Percentiles rank a stretch among this genome's conserved stretches.
Conservation (phyloP, 1,140 invertebrate genomes). For the Pseudachorutes palmiensis region DNA sequence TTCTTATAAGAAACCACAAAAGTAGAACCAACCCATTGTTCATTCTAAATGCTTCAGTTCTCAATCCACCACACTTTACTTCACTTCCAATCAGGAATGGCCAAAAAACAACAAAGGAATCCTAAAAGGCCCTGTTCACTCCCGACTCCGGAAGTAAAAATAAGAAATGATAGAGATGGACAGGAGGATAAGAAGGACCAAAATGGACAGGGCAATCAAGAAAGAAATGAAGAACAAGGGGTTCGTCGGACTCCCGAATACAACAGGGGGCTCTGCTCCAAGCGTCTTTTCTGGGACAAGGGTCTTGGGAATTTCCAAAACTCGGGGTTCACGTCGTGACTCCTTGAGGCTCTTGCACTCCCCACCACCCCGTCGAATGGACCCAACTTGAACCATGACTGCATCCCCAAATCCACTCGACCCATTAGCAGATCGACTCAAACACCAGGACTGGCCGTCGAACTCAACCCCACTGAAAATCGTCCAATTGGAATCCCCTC, state of each 20-base stretch:
- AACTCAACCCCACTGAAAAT: neutral
- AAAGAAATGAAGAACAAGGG: neutral
- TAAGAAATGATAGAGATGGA: neutral
- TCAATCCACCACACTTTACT: no score
- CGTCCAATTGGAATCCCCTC: neutral
- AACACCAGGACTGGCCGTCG: no score
- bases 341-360: no score
- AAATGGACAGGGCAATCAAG: neutral
- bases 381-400: neutral
- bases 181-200: neutral
- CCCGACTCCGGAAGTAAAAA: neutral
- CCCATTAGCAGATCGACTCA: no score
- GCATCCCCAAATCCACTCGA: no score
- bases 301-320: neutral
- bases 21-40: no score
- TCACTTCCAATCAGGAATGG: no score
- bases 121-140: neutral
- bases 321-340: neutral
- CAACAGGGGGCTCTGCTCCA: no score
- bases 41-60: no score
- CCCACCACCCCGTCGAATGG: neutral
- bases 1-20: no score
- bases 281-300: neutral
- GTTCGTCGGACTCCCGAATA: neutral
- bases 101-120: no score